Evolutionary conservation across 2,888 invertebrate genomes (phyloP).

Genomic region (Nomada hirtipes): DNA sequence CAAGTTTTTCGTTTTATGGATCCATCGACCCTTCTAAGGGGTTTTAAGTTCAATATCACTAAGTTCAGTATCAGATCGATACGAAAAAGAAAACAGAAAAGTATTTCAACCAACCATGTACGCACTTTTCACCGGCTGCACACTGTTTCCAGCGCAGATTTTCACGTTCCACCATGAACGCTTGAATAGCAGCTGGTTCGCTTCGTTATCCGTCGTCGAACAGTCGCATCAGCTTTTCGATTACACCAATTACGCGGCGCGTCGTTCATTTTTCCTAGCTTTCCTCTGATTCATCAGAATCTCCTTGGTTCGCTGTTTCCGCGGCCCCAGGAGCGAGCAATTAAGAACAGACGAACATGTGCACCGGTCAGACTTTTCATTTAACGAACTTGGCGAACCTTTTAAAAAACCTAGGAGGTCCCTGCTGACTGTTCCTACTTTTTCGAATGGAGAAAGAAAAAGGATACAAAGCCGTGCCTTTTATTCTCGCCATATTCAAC

Average conservation of each 20-base stretch:
- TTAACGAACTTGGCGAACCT: slow-evolving; percentile 31
- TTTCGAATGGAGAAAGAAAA: slow-evolving; percentile 16
- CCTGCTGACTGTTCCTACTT: neutral
- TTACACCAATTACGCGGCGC: slow-evolving; percentile 41
- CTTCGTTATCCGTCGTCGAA: slow-evolving; percentile 39
- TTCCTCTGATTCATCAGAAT: slow-evolving; percentile 43
- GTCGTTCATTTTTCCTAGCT: slow-evolving; percentile 33
- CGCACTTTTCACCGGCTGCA: neutral
- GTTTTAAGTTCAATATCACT: too few species aligned
- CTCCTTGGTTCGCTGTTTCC: slow-evolving; percentile 32
- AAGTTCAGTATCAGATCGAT: too few species aligned
- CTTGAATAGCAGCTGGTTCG: neutral
- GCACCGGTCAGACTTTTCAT: slow-evolving; percentile 28
- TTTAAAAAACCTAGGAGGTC: slow-evolving; percentile 36
- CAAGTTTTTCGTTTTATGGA: too few species aligned
- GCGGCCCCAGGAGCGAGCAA: slow-evolving; percentile 35
- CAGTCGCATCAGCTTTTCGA: slow-evolving; percentile 48
- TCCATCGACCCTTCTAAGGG: too few species aligned
- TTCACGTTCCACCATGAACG: slow-evolving; percentile 2
- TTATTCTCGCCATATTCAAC: slow-evolving; percentile 38
- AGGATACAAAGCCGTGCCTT: slow-evolving; percentile 41
- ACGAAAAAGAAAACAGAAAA: too few species aligned
- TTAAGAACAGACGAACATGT: slow-evolving; percentile 39
- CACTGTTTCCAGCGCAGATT: neutral
- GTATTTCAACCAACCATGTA: neutral